Conservation (phyloP, 2,797 vertebrate genomes). For the Rhinichthys osculus region DNA sequence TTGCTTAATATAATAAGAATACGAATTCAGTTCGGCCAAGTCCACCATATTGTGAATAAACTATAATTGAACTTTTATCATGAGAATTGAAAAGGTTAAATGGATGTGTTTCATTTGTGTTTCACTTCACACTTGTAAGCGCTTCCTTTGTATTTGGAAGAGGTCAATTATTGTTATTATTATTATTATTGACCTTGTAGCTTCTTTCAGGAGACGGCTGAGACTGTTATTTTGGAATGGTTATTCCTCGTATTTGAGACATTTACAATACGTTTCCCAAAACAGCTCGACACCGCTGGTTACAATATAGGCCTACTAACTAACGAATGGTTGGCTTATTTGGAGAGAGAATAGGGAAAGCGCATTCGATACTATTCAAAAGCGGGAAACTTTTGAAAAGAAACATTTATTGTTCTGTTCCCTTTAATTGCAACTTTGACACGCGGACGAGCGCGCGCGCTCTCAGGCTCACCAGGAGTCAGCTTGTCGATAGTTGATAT, state of each 20-base stretch:
- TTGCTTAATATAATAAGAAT: background rate
- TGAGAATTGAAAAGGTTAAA: background rate
- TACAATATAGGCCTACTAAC: background rate
- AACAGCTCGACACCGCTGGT: background rate
- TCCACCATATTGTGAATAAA: background rate
- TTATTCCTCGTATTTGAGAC: background rate
- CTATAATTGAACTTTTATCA: background rate
- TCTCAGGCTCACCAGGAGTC: background rate
- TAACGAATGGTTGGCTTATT: background rate
- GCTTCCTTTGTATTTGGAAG: background rate
- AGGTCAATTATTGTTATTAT: background rate
- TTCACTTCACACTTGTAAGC: background rate
- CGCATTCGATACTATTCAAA: background rate
- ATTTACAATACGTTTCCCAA: background rate
- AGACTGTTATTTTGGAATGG: background rate
- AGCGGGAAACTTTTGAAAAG: background rate
- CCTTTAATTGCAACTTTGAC: conserved; percentile 18
- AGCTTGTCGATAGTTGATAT: conserved; percentile 1
- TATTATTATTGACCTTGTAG: too few relatives aligned
- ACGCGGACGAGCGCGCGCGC: background rate
- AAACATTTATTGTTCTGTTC: background rate
- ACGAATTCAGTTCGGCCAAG: background rate
- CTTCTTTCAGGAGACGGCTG: background rate
- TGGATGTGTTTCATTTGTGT: too few relatives aligned
- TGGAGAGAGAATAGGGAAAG: background rate